These are phyloP conservation scores for Ceratina calcarata DNA, from an alignment of 1,140 invertebrate species.

Conservation along the genomic window DNA sequence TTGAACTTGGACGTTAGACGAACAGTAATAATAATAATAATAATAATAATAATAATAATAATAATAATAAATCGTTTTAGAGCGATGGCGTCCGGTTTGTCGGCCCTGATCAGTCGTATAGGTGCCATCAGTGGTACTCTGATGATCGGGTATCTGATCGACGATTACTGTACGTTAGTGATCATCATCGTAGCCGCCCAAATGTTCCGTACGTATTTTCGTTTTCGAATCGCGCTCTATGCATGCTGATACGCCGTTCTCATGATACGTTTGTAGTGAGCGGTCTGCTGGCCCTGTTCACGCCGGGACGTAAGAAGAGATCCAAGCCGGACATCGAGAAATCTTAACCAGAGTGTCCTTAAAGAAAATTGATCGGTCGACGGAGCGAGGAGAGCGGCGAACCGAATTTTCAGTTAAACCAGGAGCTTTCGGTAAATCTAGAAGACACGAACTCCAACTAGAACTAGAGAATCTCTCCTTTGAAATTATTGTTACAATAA, in stretches of 20 bases:
- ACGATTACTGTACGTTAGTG: conserved; percentile 72
- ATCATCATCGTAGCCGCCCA: conserved; percentile 70
- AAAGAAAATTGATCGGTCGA: neutral
- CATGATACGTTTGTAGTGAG: conserved; percentile 50
- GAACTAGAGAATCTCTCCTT: neutral
- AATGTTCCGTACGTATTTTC: conserved; percentile 68
- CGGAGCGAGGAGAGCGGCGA: neutral
- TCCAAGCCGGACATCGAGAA: conserved; percentile 16
- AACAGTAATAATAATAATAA: too few relatives aligned
- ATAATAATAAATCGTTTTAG: too few relatives aligned
- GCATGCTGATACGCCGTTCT: too few relatives aligned
- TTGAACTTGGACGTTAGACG: too few relatives aligned
- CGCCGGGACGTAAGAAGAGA: conserved; percentile 55
- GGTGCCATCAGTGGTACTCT: conserved; percentile 73
- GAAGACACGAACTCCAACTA: neutral
- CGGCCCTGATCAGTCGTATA: conserved; percentile 70
- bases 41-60: too few relatives aligned
- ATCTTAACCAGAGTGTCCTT: conserved; percentile 14
- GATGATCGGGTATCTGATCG: conserved; percentile 75
- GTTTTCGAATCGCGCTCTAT: too few relatives aligned
- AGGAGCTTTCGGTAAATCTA: too few relatives aligned
- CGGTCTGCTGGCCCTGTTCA: conserved; percentile 55
- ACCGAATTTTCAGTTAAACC: neutral
- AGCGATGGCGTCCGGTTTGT: conserved; percentile 73
- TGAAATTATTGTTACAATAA: too few relatives aligned